These are phyloP conservation scores for Drosophila maculinotata DNA, from an alignment of 2,888 invertebrate genomes.

Conservation along the genomic window DNA sequence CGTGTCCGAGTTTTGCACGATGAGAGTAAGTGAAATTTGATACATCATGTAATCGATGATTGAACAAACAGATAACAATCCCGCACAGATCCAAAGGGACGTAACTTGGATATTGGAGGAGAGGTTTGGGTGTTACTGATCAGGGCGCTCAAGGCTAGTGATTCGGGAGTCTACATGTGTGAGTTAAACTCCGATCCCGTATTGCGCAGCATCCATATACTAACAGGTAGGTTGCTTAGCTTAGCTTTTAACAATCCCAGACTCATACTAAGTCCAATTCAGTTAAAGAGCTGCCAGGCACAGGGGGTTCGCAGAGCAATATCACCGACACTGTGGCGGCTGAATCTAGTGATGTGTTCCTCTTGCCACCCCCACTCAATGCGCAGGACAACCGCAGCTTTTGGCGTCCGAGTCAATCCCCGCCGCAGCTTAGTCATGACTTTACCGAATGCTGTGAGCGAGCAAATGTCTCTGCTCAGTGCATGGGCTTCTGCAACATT, in stretches of 20 bases:
- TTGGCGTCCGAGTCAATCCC: constrained; percentile 74
- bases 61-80: background rate
- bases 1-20: constrained; percentile 91
- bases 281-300: constrained; percentile 71
- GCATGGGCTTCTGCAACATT: constrained; percentile 93
- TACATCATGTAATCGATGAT: background rate
- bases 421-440: constrained; percentile 88
- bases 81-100: constrained; percentile 78
- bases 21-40: constrained; percentile 87
- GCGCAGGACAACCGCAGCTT: constrained; percentile 82
- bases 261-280: constrained; percentile 10
- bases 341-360: constrained; percentile 79
- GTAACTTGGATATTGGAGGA: constrained; percentile 86
- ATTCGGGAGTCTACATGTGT: constrained; percentile 92
- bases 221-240: constrained; percentile 87
- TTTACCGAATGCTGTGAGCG: constrained; percentile 92
- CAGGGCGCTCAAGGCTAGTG: constrained; percentile 88
- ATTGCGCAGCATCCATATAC: constrained; percentile 91
- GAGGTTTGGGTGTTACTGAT: constrained; percentile 95
- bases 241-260: background rate
- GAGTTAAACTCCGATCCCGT: constrained; percentile 93
- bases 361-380: constrained; percentile 80
- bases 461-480: constrained; percentile 89
- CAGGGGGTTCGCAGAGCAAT: constrained; percentile 42
- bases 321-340: constrained; percentile 41